These are phyloP conservation scores for Mus pahari DNA, from an alignment of 2,113 vertebrate species.

Conservation along the genomic window DNA sequence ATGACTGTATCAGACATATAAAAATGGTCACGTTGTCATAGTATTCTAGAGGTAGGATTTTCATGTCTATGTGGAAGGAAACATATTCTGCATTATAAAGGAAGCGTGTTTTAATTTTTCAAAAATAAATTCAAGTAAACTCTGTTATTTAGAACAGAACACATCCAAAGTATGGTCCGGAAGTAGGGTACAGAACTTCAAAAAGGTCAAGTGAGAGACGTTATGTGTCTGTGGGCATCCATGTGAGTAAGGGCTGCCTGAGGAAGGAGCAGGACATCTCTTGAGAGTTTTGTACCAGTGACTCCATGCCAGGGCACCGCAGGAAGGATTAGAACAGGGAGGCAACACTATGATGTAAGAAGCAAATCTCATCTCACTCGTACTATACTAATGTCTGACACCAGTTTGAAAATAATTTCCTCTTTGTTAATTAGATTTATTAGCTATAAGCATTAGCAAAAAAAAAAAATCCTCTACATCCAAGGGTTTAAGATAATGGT, in stretches of 20 bases:
- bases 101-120: background rate
- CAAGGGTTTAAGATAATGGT: background rate
- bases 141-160: background rate
- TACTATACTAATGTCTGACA: background rate
- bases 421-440: background rate
- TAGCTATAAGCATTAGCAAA: background rate
- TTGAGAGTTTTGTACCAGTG: background rate
- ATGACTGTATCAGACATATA: background rate
- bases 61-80: background rate
- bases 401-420: background rate
- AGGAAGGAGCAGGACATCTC: background rate
- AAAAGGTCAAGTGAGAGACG: background rate
- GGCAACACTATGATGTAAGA: background rate
- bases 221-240: background rate
- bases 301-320: accelerated
- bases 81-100: background rate
- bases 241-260: background rate
- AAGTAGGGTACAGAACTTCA: background rate
- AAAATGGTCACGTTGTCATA: background rate
- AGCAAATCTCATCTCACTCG: background rate
- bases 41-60: background rate
- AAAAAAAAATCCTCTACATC: background rate
- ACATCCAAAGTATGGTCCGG: background rate
- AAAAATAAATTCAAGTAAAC: slow-evolving; percentile 23
- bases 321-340: background rate